A percentile compares a stretch with the other conserved stretches of the same genome.
phyloP scores from a whole-genome alignment of 2,888 invertebrate genomes.

The Caenorhabditis sulstoni region DNA sequence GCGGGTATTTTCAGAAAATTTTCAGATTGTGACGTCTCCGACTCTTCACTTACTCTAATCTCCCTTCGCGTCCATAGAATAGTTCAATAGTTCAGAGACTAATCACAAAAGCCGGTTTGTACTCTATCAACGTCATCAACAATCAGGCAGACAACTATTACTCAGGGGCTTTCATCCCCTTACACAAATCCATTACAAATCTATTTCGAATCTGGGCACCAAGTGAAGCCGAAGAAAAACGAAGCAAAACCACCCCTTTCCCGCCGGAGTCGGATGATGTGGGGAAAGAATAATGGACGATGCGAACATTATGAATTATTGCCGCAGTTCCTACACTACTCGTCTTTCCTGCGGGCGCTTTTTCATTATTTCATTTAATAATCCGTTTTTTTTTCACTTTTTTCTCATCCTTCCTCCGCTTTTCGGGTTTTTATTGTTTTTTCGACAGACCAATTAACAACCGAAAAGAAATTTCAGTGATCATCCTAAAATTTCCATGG shows the following conservation, averaged over 20 bases:
- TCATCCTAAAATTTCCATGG: too few species aligned
- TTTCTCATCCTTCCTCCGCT: neutral
- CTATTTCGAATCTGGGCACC: neutral
- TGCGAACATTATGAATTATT: slow-evolving; percentile 57
- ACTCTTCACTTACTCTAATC: too few species aligned
- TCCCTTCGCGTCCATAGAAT: too few species aligned
- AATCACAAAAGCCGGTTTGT: neutral
- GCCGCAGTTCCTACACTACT: slow-evolving; percentile 6
- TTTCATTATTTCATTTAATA: slow-evolving; percentile 27
- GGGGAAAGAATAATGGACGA: slow-evolving; percentile 32
- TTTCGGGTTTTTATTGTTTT: neutral
- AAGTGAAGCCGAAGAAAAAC: neutral
- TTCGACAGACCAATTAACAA: too few species aligned
- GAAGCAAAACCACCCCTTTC: too few species aligned
- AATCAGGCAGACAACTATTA: neutral
- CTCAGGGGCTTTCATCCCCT: neutral
- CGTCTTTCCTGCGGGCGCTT: neutral
- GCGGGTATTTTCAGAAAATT: too few species aligned
- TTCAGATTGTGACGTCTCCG: too few species aligned
- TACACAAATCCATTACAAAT: slow-evolving; percentile 4
- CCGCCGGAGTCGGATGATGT: neutral
- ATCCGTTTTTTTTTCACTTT: slow-evolving; percentile 10
- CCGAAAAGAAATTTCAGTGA: too few species aligned
- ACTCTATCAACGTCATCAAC: neutral
- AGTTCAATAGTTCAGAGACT: too few species aligned